Evolutionary conservation across 37 sponge, comb jelly and placozoan species (phyloP), one percentile per base, ranked within the genome.

Genomic region (Oopsacas minuta): DNA sequence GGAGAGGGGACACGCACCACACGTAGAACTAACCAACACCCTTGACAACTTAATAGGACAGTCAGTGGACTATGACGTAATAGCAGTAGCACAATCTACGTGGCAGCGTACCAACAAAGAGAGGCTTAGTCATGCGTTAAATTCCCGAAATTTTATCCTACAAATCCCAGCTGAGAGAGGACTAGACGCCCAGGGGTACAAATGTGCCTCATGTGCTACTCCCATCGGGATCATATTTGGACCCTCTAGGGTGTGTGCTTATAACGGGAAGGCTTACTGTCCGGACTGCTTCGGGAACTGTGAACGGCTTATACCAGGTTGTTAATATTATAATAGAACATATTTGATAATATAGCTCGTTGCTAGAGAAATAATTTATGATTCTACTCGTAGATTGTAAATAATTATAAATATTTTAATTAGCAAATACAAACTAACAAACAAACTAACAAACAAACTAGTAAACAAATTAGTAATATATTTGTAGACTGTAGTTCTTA

Each of bases 171-270:
- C 75, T 25, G 75, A 61, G 75, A 25, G 75, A 25, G 75, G 75
- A 3, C 75, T 61, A 34, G 75, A 61, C 75, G 7, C 75, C 28
- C 75, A 61, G 75, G 75, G 75, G 75, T 61, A 61, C 75, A 61
- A 61, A 61, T 61, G 75, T n/a, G 75, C 75, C 75, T 25, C 75
- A 7, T 61, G 75, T 34, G 22, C 7, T 34, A 61, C 75, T 12
- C 75, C 75, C 75, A 61, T 61, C 7, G 75, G 75, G 75, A 61
- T 61, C 75, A 61, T 61, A 61, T 61, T 61, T 34, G 75, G 75
- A 34, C 20, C 75, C 75, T n/a, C 75, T 34, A 25, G 75, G 32
- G 75, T 61, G 17, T 61, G 75, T 34, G 75, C 75, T 3, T 61
- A 61, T 34, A 61, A 61, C 75, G 75, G 75, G 75, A 61, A 61